Evolutionary conservation across 2,888 invertebrate genomes (phyloP).

Genomic region (Anoncus sp.): DNA sequence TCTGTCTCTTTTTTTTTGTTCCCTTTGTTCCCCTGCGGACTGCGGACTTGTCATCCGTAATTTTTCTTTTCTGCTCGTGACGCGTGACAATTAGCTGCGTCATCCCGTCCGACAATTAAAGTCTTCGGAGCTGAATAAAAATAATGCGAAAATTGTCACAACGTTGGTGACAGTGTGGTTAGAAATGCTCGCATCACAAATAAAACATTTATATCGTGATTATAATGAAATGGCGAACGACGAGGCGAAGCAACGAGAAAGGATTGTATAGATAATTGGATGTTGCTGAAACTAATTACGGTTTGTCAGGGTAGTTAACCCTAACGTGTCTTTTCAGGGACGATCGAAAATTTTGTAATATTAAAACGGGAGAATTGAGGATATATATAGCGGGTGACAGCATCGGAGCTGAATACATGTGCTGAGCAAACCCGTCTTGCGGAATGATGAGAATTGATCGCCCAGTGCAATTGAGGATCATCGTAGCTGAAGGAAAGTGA

Average conservation of each 20-base stretch:
- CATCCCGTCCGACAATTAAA: conserved; percentile 14
- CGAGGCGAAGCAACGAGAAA: not conserved
- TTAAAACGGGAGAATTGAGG: conserved; percentile 4
- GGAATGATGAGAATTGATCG: conserved; percentile 18
- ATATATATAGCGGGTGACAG: not conserved
- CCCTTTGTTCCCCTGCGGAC: not conserved
- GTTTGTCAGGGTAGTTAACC: conserved; percentile 29
- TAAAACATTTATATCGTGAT: conserved; percentile 5
- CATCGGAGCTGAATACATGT: conserved; percentile 17
- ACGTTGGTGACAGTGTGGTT: not conserved
- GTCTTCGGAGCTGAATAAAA: conserved; percentile 5
- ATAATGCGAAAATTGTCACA: not conserved
- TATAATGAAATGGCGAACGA: not conserved
- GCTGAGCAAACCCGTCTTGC: not conserved
- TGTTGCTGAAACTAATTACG: conserved; percentile 27
- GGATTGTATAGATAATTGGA: not conserved
- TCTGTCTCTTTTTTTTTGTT: not conserved
- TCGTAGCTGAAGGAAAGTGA: conserved; percentile 1
- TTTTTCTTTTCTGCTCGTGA: conserved; percentile 7
- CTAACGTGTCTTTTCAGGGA: not conserved
- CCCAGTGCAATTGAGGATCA: conserved; percentile 21
- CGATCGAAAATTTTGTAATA: conserved; percentile 27
- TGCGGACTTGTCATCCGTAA: not conserved
- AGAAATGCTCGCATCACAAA: not conserved
- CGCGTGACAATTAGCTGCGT: not conserved